Base-by-base conservation (phyloP, 2,797 vertebrate genomes). In the Meda fulgida region DNA sequence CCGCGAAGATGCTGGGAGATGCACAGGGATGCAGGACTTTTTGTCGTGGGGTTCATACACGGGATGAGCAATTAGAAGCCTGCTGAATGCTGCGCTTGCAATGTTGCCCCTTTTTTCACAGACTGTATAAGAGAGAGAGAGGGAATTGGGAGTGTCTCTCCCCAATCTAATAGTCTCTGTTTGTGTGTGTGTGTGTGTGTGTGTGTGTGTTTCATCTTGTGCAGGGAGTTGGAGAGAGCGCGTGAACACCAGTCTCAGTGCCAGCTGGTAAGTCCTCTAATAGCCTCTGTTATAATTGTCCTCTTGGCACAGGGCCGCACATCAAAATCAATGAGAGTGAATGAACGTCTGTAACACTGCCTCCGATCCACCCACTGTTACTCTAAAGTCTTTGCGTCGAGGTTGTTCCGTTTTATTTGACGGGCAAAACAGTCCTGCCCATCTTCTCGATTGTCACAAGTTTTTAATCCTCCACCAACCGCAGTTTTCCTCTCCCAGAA, bases 191-290 rank as follows among this genome's bases (percentile, higher is more conserved):
- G n/a, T 72, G 70, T 43, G 63, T 86, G 80, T 85, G 65, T 86
- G 46, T 84, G 86, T 91, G 58, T 76, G 36, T 91, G 91, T 87
- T 88, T 87, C 83, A 55, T 89, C 92, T 8, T 93, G 89, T 91
- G 8, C 92, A 95, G 94, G 93, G 93, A 93, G 92, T 93, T 92
- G 89, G 91, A 93, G 90, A 92, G 92, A 91, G 93, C 88, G 93
- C 53, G 75, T 93, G 94, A 94, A 94, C 93, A 93, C 93, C 92
- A 92, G 94, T 94, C 91, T 91, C 91, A 92, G 92, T 92, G 94
- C 92, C 92, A 92, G 90, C 89, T 90, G 91, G 91, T 92, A 90
- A 92, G 92, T 91, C 82, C 87, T 87, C 82, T 86, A 89, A 89
- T 88, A 89, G 87, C 86, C 87, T 89, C 85, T 89, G 85, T 87